A percentile compares a stretch with the other conserved stretches of the same genome.
Evolutionary conservation across 2,888 invertebrate species (phyloP).

Genomic region (Leptinotarsa rubiginosa): DNA sequence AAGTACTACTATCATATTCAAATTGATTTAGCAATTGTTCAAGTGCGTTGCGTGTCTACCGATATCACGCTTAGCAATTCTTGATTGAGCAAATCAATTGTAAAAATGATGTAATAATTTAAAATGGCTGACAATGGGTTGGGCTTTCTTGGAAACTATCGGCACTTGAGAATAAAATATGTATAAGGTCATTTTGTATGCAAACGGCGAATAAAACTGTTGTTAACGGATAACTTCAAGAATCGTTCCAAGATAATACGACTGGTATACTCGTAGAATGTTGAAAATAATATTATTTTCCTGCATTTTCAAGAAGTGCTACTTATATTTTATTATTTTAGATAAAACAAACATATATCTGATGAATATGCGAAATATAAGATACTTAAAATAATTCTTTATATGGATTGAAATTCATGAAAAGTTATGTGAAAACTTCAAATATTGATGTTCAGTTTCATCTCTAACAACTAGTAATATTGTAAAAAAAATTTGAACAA

Average conservation of each 20-base stretch:
- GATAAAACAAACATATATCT: too few relatives aligned
- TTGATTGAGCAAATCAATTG: conserved; percentile 13
- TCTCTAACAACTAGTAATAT: too few relatives aligned
- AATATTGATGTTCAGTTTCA: too few relatives aligned
- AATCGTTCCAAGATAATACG: background rate
- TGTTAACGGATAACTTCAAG: conserved; percentile 1
- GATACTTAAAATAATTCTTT: too few relatives aligned
- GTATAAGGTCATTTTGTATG: conserved; percentile 19
- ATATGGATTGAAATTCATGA: too few relatives aligned
- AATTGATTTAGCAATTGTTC: background rate
- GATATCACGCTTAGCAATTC: conserved; percentile 2
- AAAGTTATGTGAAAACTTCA: too few relatives aligned
- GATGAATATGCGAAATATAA: too few relatives aligned
- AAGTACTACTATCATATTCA: background rate
- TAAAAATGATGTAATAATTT: conserved; percentile 19
- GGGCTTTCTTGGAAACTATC: conserved; percentile 19
- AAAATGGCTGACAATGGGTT: conserved; percentile 10
- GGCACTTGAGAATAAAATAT: conserved; percentile 13
- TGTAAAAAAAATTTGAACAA: too few relatives aligned
- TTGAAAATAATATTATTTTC: background rate
- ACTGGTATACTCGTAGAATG: background rate
- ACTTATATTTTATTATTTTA: too few relatives aligned
- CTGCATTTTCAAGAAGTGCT: background rate
- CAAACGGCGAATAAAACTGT: conserved; percentile 13
- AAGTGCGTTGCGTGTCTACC: background rate